Conservation (phyloP, 2,113 vertebrate species). For the Macrotis lagotis region DNA sequence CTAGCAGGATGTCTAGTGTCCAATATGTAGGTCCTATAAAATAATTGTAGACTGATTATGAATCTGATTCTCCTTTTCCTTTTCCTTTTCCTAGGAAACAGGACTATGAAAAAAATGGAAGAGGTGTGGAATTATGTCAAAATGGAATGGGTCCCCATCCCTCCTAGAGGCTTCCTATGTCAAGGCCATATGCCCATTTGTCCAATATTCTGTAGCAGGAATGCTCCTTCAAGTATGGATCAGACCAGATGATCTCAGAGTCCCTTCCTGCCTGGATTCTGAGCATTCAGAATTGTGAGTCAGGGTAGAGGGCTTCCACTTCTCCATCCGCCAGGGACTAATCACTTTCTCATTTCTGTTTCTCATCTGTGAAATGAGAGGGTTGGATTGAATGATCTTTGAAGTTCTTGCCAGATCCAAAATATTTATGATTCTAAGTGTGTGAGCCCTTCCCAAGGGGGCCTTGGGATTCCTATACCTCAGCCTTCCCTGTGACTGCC, state of each 20-base stretch:
- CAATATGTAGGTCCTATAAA: constrained; percentile 53
- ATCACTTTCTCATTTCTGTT: neutral
- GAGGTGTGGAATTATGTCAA: neutral
- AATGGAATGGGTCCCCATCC: neutral
- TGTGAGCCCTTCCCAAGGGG: neutral
- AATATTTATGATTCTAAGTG: neutral
- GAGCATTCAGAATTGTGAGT: neutral
- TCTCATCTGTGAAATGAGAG: constrained; percentile 5
- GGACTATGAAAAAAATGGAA: constrained; percentile 50
- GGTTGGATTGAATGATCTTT: neutral
- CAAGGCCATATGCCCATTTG: neutral
- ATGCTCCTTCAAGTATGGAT: neutral
- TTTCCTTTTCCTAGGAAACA: constrained; percentile 17
- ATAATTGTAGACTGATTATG: constrained; percentile 63
- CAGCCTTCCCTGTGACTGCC: neutral
- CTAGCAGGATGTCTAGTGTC: constrained; percentile 32
- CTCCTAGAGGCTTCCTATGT: neutral
- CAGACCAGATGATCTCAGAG: neutral
- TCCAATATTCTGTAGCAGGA: neutral
- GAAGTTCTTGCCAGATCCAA: neutral
- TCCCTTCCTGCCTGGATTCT: neutral
- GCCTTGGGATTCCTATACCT: neutral
- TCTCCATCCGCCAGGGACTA: constrained; percentile 27
- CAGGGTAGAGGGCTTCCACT: constrained; percentile 4
- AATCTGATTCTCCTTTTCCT: constrained; percentile 42